phyloP scores from a whole-genome alignment of 2,888 invertebrate species.

The Baccha elongata region DNA sequence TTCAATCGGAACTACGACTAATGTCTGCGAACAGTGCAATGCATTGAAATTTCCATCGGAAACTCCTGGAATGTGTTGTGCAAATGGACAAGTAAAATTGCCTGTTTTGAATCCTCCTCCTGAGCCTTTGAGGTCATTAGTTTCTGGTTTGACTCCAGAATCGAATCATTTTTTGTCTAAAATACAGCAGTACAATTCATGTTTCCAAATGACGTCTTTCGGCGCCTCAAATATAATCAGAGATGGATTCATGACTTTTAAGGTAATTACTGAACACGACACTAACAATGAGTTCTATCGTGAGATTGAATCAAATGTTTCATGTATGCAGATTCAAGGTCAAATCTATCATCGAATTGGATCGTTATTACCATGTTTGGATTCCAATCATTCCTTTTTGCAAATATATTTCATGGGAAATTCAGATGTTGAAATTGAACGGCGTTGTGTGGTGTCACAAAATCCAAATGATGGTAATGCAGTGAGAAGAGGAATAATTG shows the following conservation, averaged over 20 bases:
- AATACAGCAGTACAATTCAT: constrained; percentile 25
- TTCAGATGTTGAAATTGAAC: constrained; percentile 67
- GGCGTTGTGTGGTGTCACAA: constrained; percentile 33
- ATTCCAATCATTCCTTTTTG: constrained; percentile 69
- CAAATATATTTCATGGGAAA: constrained; percentile 76
- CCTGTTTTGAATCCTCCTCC: constrained; percentile 36
- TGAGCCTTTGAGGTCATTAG: constrained; percentile 33
- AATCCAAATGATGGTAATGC: constrained; percentile 13
- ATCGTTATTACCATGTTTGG: constrained; percentile 52
- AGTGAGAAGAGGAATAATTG: constrained; percentile 30
- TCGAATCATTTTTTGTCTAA: constrained; percentile 35
- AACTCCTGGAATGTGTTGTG: constrained; percentile 34
- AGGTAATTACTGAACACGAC: constrained; percentile 12
- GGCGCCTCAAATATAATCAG: constrained; percentile 15
- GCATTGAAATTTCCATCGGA: constrained; percentile 22
- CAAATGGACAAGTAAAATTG: constrained; percentile 47
- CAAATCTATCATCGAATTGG: too few relatives aligned
- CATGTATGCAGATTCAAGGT: constrained; percentile 35
- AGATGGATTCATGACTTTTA: constrained; percentile 20
- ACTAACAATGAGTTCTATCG: neutral
- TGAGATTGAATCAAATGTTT: neutral
- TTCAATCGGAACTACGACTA: constrained; percentile 23
- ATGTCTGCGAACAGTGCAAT: constrained; percentile 27
- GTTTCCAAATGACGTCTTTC: too few relatives aligned
- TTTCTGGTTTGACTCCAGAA: constrained; percentile 27